Base-by-base conservation (phyloP, 1,140 invertebrate species). In the Proctacanthus coquilletti region DNA sequence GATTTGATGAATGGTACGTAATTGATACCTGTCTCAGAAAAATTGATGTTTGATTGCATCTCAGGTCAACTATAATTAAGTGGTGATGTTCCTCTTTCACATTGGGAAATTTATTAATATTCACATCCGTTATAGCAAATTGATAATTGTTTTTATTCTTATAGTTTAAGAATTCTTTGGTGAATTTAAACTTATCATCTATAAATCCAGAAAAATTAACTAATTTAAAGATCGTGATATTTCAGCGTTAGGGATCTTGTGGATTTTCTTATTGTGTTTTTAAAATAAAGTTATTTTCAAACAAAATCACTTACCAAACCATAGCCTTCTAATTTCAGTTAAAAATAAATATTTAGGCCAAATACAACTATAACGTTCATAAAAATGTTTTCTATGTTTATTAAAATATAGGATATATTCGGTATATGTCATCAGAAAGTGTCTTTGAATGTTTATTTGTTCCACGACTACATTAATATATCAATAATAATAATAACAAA, bases 61-160 rank as follows among this genome's bases (percentile, higher is more conserved):
- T 15, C 4, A 32, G 23, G 23, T 39, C 38, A 3, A 39, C 27
- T 9, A 39, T 21, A 6, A 39, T 39, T 18, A 39, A 18, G 3
- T 39, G 17, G 4, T 33, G 18, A 18, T 39, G 29, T 20, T 39
- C 38, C 15, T 39, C 29, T 3, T 14, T 31, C 11, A 31, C 17
- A 8, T 14, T 11, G 13, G 38, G 29, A 20, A 39, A 19, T 32
- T 32, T 32, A 21, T n/a, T 11, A 21, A 39, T 17, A 19, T 21
- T 18, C 3, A 13, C 17, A 10, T 20, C 9, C 18, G 19, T 20
- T 4, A 39, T 32, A 5, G 29, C 18, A 13, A 32, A 5, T 39
- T 33, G 38, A 21, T 39, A 20, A 35, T n/a, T 21, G 21, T n/a
- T n/a, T 5, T 8, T 21, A 21, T 35, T 9, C 21, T 17, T 4